Evolutionary conservation across 2,888 invertebrate species (phyloP).

Genomic region (Rhagium mordax): DNA sequence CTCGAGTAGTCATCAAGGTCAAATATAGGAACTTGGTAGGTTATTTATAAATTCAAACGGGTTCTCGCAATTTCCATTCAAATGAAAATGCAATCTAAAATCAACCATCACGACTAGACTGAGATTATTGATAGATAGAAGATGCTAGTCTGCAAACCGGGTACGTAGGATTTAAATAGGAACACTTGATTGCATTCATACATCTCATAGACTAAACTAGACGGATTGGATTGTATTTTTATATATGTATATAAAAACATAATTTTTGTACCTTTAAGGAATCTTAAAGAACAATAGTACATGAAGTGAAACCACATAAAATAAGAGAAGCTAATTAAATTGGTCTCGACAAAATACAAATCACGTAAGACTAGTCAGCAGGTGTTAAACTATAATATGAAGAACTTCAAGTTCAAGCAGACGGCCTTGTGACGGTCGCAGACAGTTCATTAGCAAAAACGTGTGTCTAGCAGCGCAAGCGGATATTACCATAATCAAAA

Average conservation of each 20-base stretch:
- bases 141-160: not conserved
- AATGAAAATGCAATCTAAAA: conserved; percentile 12
- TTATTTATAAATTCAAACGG: not conserved
- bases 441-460: conserved; percentile 12
- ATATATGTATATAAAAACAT: too few species aligned
- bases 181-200: not conserved
- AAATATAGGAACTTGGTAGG: too few species aligned
- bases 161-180: not conserved
- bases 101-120: not conserved
- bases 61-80: conserved; percentile 13
- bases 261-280: too few species aligned
- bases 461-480: too few species aligned
- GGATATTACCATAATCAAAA: too few species aligned
- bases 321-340: too few species aligned
- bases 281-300: too few species aligned
- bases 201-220: too few species aligned
- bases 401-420: conserved; percentile 5
- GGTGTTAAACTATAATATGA: conserved; percentile 15
- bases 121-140: not conserved
- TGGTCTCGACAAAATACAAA: not conserved
- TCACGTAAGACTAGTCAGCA: conserved; percentile 8
- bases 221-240: too few species aligned
- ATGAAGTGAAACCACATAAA: too few species aligned
- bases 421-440: conserved; percentile 33
- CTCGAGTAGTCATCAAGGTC: too few species aligned